A percentile compares a stretch with the other conserved stretches of the same genome.
Evolutionary conservation across 2,888 invertebrate species (phyloP).

Genomic region (Mayetiola destructor): DNA sequence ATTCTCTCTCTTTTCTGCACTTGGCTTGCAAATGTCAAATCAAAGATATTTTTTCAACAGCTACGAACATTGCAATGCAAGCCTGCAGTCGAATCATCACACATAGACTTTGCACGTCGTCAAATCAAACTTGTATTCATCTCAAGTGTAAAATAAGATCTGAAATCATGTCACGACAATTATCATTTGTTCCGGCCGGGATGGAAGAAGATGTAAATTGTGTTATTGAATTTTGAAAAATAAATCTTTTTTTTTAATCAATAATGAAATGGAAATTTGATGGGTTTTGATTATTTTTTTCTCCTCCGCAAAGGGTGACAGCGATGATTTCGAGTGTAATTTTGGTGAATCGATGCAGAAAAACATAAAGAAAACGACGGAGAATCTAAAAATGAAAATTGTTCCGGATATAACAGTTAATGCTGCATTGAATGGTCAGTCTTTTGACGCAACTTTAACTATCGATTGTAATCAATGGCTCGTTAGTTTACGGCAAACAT

Average conservation of each 20-base stretch:
- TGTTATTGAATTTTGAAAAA: background rate
- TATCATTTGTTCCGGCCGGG: constrained; percentile 27
- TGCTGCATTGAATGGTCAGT: constrained; percentile 30
- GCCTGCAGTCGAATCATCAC: too few relatives aligned
- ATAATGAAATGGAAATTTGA: background rate
- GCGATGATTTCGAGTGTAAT: background rate
- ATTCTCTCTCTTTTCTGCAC: background rate
- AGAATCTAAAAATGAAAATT: constrained; percentile 30
- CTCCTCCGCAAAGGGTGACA: background rate
- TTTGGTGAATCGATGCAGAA: background rate
- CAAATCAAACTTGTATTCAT: background rate
- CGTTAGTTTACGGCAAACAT: constrained; percentile 26
- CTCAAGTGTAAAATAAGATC: background rate
- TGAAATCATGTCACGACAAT: constrained; percentile 11
- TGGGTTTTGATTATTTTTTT: background rate
- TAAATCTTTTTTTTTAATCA: background rate
- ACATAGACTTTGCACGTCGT: background rate
- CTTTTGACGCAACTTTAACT: constrained; percentile 29
- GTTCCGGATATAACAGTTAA: constrained; percentile 31
- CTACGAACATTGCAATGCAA: background rate
- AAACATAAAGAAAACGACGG: constrained; percentile 19
- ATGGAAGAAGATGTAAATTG: constrained; percentile 25
- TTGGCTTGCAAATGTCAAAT: constrained; percentile 8
- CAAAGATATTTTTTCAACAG: background rate
- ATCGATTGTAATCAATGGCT: constrained; percentile 26